phyloP scores from a whole-genome alignment of 2,888 invertebrate genomes.

The Oscheius sp. region DNA sequence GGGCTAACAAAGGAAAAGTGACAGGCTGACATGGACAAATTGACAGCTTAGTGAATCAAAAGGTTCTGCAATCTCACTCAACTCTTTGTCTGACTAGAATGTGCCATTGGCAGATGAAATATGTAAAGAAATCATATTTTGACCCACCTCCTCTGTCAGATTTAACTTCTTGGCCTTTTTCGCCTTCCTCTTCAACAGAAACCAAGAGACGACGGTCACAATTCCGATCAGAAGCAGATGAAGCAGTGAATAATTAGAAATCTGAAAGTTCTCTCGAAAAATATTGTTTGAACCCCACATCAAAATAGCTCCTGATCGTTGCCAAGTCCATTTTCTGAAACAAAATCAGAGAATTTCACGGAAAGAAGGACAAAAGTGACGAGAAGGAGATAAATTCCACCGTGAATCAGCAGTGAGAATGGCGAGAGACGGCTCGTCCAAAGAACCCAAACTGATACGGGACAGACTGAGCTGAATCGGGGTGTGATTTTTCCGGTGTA shows the following conservation, averaged over 20 bases:
- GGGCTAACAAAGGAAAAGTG: too few species aligned
- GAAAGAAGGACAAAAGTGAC: not conserved
- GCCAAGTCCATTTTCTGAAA: not conserved
- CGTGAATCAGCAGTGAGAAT: not conserved
- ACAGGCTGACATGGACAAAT: too few species aligned
- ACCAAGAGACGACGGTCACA: slow-evolving; percentile 3
- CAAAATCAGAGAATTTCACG: not conserved
- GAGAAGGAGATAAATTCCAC: not conserved
- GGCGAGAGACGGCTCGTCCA: too few species aligned
- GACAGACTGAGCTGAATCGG: too few species aligned
- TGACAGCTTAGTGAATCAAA: too few species aligned
- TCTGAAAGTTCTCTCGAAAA: not conserved
- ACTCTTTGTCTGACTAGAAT: too few species aligned
- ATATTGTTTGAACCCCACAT: not conserved
- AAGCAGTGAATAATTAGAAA: slow-evolving; percentile 1
- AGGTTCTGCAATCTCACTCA: too few species aligned
- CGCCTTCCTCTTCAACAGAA: slow-evolving; percentile 17
- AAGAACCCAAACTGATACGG: not conserved
- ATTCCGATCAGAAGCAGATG: slow-evolving; percentile 14
- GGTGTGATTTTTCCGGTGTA: not conserved
- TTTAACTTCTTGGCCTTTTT: slow-evolving; percentile 19
- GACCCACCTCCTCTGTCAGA: slow-evolving; percentile 28
- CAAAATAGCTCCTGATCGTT: not conserved
- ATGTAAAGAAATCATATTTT: not conserved
- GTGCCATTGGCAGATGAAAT: too few species aligned